Evolutionary conservation across 2,113 vertebrate species (phyloP).

Genomic region (chimpanzee (Pan troglodytes)): NHGRI_mPanTro3-v2.1_pri NC_072410.2:50385501-50386000

Average conservation of each 20-base stretch:
- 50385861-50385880: not conserved
- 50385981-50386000: too few species aligned
- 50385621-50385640: not conserved
- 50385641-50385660: not conserved
- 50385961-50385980: too few species aligned
- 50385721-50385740: not conserved
- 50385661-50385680: not conserved
- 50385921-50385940: too few species aligned
- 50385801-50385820: not conserved
- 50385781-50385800: not conserved
- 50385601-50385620: not conserved
- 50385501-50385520: not conserved
- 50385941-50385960: too few species aligned
- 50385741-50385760: not conserved
- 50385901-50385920: too few species aligned
- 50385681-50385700: not conserved
- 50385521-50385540: not conserved
- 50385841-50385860: not conserved
- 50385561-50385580: not conserved
- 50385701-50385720: constrained; percentile 10
- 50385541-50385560: not conserved
- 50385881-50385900: not conserved
- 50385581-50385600: not conserved
- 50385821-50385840: not conserved
- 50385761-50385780: not conserved